Evolutionary conservation across 2,888 invertebrate genomes (phyloP).

Genomic region (Drosophila melanosoma): DNA sequence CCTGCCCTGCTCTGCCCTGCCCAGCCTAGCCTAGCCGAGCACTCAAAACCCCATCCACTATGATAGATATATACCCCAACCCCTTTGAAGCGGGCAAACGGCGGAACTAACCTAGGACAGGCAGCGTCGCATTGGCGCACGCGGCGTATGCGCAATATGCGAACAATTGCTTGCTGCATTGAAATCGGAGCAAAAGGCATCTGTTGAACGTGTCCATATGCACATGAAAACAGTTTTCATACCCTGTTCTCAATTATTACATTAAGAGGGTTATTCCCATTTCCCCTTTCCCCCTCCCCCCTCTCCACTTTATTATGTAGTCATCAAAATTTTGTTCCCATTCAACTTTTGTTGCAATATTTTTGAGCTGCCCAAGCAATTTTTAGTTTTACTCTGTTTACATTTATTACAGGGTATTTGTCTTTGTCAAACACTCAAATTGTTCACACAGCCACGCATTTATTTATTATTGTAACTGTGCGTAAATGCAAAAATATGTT

Average conservation of each 20-base stretch:
- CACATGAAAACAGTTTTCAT: not conserved
- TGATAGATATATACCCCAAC: not conserved
- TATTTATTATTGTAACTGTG: conserved; percentile 37
- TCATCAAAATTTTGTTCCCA: not conserved
- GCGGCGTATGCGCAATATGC: conserved; percentile 57
- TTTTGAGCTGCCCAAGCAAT: not conserved
- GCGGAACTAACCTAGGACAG: conserved; percentile 62
- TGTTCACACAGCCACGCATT: not conserved
- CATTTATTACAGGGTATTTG: conserved; percentile 22
- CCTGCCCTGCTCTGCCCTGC: conserved; percentile 1
- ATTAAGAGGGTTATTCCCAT: not conserved
- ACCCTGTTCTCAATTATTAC: conserved; percentile 22
- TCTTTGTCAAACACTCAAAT: not conserved
- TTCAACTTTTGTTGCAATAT: not conserved
- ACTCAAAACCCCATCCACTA: not conserved
- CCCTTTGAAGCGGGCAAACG: conserved; percentile 14
- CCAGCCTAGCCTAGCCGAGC: not conserved
- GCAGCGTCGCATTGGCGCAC: conserved; percentile 45
- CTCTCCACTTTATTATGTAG: not conserved
- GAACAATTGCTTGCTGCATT: conserved; percentile 27
- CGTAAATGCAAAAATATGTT: conserved; percentile 50
- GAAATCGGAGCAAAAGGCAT: conserved; percentile 12
- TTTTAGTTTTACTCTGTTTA: not conserved
- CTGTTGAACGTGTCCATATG: not conserved
- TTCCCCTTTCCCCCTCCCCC: not conserved